Conservation (phyloP, 2,797 vertebrate species). For the Pangasius macronema region DNA sequence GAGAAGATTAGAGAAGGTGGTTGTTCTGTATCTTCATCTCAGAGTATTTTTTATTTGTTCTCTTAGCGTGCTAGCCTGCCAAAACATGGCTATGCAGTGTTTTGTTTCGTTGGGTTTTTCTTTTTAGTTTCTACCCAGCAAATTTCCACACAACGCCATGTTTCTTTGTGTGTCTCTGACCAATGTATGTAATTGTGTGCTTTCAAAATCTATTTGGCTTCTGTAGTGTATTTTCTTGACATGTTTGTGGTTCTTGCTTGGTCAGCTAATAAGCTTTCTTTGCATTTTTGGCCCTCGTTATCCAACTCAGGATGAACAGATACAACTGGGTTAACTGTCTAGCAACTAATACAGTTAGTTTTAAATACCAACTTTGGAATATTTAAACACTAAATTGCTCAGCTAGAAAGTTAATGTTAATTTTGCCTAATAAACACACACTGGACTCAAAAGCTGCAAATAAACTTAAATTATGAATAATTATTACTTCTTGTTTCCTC, state of each 20-base stretch:
- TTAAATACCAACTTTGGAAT: slow-evolving; percentile 1
- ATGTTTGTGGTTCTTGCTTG: background rate
- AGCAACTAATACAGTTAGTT: background rate
- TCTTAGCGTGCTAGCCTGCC: background rate
- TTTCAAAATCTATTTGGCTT: background rate
- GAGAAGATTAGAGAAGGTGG: background rate
- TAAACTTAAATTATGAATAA: slow-evolving; percentile 14
- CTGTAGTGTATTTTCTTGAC: background rate
- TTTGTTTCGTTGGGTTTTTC: background rate
- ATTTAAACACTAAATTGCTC: background rate
- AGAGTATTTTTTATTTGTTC: background rate
- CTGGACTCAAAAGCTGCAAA: background rate
- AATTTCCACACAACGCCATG: background rate
- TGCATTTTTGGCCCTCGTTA: background rate
- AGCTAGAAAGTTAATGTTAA: background rate
- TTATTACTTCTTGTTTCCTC: background rate
- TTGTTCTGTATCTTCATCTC: background rate
- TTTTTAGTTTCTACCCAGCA: background rate
- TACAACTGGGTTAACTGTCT: background rate
- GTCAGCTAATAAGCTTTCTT: background rate
- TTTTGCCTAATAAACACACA: background rate
- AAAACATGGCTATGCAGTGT: background rate
- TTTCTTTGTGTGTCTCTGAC: background rate
- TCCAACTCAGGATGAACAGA: background rate
- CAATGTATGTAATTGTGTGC: background rate